Evolutionary conservation across 2,797 vertebrate genomes (phyloP), one percentile per base, ranked within the genome.

Genomic region (Halcyon chelicuti): DNA sequence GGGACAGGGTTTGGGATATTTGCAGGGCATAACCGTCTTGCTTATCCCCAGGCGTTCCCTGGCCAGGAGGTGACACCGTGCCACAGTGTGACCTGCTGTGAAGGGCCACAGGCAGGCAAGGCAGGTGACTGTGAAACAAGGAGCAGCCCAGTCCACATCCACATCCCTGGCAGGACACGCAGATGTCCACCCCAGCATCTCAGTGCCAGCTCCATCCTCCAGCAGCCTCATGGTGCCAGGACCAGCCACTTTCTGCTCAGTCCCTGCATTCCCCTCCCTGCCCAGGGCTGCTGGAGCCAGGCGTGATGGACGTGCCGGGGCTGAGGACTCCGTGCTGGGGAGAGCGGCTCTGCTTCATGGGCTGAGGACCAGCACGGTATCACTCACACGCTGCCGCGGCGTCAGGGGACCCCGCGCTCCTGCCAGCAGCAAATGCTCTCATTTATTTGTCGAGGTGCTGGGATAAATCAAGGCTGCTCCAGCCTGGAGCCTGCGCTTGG

Each of bases 381-480:
- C 87, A 57, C 62, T 96, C 91, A 90, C 72, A 57, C 6, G 0
- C 70, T 66, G 62, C 91, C 3, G 4, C 0, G 31, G 40, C 44
- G 67, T 55, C 93, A 74, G 77, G 95, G 93, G 95, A 87, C 87
- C 66, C 86, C 1, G 2, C 0, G 0, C 85, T 94, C 63, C 52
- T 90, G 87, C 91, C 42, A 26, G 84, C 92, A 91, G 70, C 83
- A 94, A 95, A 78, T 11, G 21, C 61, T 93, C 86, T 93, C 94
- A 63, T 97, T 91, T 88, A 49, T 91, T 95, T 94, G 71, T 76
- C 3, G 5, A 86, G 67, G 67, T 68, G 35, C 52, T 1, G 2
- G 75, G 42, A 93, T 96, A 95, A 96, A 95, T 94, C 92, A 92
- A 40, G 44, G 42, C 76, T 65, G 46, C 90, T 93, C 75, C 70